Evolutionary conservation across 2,113 vertebrate genomes (phyloP), one percentile per base, ranked within the genome.

Genomic region (Gymnocephalus cernua): DNA sequence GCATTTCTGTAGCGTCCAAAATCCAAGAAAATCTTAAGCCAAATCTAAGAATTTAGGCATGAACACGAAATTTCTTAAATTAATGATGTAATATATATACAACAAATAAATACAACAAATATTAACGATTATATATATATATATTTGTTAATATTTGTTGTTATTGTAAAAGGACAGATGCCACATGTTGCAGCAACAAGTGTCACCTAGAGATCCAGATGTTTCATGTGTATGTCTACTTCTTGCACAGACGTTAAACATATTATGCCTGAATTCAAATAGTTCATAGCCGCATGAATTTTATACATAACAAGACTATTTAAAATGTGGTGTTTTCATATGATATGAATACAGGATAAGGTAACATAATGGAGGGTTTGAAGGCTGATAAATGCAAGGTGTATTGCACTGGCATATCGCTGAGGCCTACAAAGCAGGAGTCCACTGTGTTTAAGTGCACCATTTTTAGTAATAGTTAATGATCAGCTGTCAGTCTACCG

Each of bases 111-210:
- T n/a, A n/a, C n/a, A n/a, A n/a, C n/a, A n/a, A n/a, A n/a, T n/a
- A n/a, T n/a, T n/a, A n/a, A n/a, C n/a, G n/a, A n/a, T n/a, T 32
- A 32, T 32, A 32, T 32, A 32, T 32, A 32, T 32, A 32, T 32
- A 32, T 5, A 5, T 29, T 3, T 29, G 3, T 38, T 4, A 8
- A 27, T 53, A 41, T 27, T 25, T 44, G 27, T 51, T 6, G 0
- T 47, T 6, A 67, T 6, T 57, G 35, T 29, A 12, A 35, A 45
- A 23, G 45, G 18, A 50, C 19, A 44, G 16, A 45, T 19, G 10
- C 32, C 25, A 35, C 27, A 38, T 64, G 61, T 27, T 48, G 61
- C 38, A 54, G 75, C 84, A 87, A 90, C 89, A 90, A 78, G 82
- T 90, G 73, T 54, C 45, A 38, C 15, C 25, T 16, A n/a, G 18